phyloP scores from a whole-genome alignment of 2,888 invertebrate genomes.

The Drosophila fulvimacula region DNA sequence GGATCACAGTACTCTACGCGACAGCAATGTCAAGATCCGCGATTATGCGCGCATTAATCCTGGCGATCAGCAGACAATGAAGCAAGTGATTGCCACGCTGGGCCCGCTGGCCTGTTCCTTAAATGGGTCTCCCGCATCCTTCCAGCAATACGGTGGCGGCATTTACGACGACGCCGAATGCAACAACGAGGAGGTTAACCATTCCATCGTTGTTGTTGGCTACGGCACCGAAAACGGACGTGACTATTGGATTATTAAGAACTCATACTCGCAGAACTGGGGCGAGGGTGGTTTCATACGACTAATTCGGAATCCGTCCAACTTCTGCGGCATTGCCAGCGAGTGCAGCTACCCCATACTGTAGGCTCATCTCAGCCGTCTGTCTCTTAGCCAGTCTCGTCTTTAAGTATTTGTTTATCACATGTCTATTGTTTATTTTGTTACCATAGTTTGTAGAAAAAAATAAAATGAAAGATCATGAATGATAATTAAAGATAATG shows the following conservation, averaged over 20 bases:
- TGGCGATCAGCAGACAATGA: constrained; percentile 83
- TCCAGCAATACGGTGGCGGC: constrained; percentile 82
- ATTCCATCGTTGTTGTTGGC: constrained; percentile 83
- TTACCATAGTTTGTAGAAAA: constrained; percentile 48
- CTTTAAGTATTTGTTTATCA: constrained; percentile 22
- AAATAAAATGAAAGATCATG: constrained; percentile 3
- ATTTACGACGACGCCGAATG: constrained; percentile 82
- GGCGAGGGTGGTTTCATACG: constrained; percentile 84
- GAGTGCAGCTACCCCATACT: constrained; percentile 84
- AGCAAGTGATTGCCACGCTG: constrained; percentile 82
- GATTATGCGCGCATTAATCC: constrained; percentile 82
- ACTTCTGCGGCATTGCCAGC: constrained; percentile 83
- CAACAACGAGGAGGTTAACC: constrained; percentile 82
- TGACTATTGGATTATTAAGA: constrained; percentile 84
- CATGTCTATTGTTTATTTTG: constrained; percentile 38
- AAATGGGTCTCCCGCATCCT: constrained; percentile 79
- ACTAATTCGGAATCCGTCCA: constrained; percentile 77
- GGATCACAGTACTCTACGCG: constrained; percentile 61
- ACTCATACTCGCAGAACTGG: constrained; percentile 84
- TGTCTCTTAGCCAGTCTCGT: background rate
- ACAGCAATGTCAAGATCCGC: constrained; percentile 74
- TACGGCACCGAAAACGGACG: constrained; percentile 82
- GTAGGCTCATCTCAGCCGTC: constrained; percentile 22
- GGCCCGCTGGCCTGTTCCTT: constrained; percentile 83
- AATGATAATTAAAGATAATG: constrained; percentile 2